Evolutionary conservation across 2,888 invertebrate genomes (phyloP).

Genomic region (Heliconius sara): DNA sequence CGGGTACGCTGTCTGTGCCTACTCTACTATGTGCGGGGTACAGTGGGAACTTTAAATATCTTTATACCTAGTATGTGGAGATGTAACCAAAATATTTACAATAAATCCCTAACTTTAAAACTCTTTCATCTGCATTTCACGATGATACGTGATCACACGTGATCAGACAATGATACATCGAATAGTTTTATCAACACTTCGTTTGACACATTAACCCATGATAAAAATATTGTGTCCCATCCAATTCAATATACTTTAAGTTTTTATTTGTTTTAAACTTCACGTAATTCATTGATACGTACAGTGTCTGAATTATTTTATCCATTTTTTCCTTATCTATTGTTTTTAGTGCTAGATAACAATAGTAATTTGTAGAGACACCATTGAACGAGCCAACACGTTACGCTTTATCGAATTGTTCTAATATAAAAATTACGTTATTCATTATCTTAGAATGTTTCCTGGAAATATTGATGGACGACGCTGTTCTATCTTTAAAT

Average conservation of each 20-base stretch:
- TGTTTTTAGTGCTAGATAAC: conserved; percentile 3
- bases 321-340: conserved; percentile 4
- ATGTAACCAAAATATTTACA: neutral
- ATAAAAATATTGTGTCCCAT: conserved; percentile 57
- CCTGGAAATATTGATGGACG: neutral
- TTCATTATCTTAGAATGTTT: too few relatives aligned
- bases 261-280: conserved; percentile 31
- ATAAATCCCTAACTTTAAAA: neutral
- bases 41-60: too few relatives aligned
- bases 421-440: neutral
- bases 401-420: conserved; percentile 3
- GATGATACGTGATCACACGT: conserved; percentile 48
- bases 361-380: conserved; percentile 14
- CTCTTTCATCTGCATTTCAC: conserved; percentile 46
- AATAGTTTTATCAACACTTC: conserved; percentile 67
- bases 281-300: conserved; percentile 27
- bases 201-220: conserved; percentile 79
- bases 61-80: neutral
- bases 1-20: too few relatives aligned
- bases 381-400: neutral
- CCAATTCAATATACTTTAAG: conserved; percentile 31
- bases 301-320: neutral
- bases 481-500: neutral
- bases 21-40: too few relatives aligned
- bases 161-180: conserved; percentile 54